A percentile compares a stretch with the other conserved stretches of the same genome.
These are phyloP conservation scores for Rhinoderma darwinii DNA, from an alignment of 2,113 vertebrate species.

Conservation along the genomic window DNA sequence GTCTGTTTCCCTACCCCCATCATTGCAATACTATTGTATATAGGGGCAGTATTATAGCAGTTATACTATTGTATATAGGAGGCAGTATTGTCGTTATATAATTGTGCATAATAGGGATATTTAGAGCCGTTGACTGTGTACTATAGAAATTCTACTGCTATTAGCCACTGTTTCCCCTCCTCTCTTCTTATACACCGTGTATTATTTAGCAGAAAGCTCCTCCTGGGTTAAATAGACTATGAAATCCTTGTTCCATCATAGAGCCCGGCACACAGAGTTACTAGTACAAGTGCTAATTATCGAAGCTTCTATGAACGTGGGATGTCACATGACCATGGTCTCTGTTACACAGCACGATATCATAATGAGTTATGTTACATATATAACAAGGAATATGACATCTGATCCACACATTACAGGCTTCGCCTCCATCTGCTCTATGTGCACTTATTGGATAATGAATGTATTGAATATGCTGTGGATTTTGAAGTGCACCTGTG, in stretches of 20 bases:
- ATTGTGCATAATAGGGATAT: no score
- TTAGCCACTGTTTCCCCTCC: no score
- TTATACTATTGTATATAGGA: no score
- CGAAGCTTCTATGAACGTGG: background rate
- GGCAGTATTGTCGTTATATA: no score
- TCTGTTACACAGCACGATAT: background rate
- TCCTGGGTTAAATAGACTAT: background rate
- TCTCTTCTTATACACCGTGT: background rate
- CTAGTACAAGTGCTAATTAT: background rate
- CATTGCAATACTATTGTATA: no score
- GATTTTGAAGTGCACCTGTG: background rate
- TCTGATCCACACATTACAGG: background rate
- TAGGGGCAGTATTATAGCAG: no score
- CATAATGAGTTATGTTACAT: background rate
- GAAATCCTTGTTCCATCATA: background rate
- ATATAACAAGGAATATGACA: background rate
- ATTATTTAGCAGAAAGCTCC: background rate
- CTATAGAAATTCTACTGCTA: no score
- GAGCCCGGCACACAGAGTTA: background rate
- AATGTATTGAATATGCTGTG: background rate
- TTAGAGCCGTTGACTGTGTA: no score
- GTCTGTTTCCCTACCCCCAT: no score
- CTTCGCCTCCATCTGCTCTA: background rate
- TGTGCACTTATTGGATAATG: slow-evolving; percentile 31
- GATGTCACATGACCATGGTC: background rate